phyloP scores from a whole-genome alignment of 2,797 vertebrate species.

The Bovichtus variegatus region DNA sequence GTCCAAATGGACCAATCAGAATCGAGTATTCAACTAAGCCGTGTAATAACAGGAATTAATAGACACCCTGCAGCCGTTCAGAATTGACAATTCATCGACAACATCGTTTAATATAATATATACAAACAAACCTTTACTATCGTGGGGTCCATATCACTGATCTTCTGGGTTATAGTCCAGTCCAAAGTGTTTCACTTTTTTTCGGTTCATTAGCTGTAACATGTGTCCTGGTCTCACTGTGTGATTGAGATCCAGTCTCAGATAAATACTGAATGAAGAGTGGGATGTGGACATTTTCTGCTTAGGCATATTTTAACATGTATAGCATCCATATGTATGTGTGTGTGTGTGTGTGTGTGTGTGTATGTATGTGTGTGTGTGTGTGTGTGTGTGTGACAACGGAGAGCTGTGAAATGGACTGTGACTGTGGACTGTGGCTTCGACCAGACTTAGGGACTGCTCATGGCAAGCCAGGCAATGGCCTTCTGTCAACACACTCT shows the following conservation, averaged over 20 bases:
- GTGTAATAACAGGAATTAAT: too few relatives aligned
- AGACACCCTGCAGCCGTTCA: too few relatives aligned
- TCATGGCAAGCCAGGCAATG: conserved; percentile 35
- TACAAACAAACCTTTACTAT: not conserved
- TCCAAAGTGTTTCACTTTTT: too few relatives aligned
- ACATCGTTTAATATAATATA: too few relatives aligned
- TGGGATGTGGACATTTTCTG: not conserved
- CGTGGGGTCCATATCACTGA: too few relatives aligned
- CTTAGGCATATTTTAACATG: not conserved
- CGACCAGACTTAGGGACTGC: conserved; percentile 40
- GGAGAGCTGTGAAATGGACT: conserved; percentile 60
- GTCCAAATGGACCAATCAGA: too few relatives aligned
- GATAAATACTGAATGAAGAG: conserved; percentile 8
- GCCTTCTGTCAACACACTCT: conserved; percentile 51
- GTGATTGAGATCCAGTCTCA: not conserved
- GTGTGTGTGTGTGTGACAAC: not conserved
- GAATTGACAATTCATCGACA: too few relatives aligned
- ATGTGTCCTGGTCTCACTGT: not conserved
- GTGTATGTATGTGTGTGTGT: conserved; percentile 1
- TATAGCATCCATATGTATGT: conserved; percentile 1
- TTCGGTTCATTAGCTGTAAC: not conserved
- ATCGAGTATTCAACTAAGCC: too few relatives aligned
- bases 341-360: not conserved
- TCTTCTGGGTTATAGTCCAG: too few relatives aligned
- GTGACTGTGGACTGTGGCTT: conserved; percentile 56